Conservation (phyloP, 2,113 vertebrate species). For the Aegithalos caudatus region DNA sequence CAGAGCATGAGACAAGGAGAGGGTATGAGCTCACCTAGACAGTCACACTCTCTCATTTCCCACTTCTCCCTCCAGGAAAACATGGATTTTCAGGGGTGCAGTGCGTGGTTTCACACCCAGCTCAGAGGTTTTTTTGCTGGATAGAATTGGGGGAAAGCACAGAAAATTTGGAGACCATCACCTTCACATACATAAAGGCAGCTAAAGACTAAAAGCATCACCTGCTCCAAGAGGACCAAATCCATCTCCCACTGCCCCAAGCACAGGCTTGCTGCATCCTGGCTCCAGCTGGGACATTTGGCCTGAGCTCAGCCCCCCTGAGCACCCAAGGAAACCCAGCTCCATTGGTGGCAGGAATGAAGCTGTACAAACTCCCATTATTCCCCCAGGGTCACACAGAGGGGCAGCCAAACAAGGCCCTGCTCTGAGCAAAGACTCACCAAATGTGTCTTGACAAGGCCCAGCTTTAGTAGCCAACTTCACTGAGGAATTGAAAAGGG, state of each 20-base stretch:
- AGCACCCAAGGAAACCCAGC: neutral
- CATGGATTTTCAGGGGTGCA: neutral
- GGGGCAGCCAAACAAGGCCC: neutral
- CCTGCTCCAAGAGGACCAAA: neutral
- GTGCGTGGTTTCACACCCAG: neutral
- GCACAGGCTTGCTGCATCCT: neutral
- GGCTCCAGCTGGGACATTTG: neutral
- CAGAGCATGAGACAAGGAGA: accelerated
- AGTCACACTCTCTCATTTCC: neutral
- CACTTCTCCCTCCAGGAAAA: neutral
- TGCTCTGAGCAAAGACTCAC: neutral
- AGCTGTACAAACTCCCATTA: neutral
- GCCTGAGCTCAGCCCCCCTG: neutral
- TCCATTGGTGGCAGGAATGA: neutral
- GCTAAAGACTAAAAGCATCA: neutral
- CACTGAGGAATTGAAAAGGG: neutral
- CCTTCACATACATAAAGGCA: neutral
- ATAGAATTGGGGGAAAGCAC: neutral
- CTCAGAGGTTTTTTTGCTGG: neutral
- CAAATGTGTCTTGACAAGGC: neutral
- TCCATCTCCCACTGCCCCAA: neutral
- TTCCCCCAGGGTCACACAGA: neutral
- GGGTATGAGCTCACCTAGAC: neutral
- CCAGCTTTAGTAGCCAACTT: neutral
- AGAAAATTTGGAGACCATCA: neutral